Percentiles rank a stretch among this genome's conserved stretches.
Conservation (phyloP, 2,113 vertebrate genomes). For the Brachypteracias leptosomus region DNA sequence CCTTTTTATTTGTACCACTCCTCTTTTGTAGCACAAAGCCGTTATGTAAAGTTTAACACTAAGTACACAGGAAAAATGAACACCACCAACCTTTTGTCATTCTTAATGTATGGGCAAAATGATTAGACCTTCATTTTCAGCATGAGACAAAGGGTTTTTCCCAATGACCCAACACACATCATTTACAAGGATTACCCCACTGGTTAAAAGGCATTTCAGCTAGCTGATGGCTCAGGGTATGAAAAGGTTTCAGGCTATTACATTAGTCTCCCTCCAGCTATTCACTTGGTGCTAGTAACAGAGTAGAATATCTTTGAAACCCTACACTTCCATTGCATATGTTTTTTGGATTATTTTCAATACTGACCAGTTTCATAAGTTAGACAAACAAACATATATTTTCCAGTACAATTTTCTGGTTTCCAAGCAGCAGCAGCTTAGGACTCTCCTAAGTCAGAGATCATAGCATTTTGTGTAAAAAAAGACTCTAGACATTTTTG, state of each 20-base stretch:
- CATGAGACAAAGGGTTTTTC: not conserved
- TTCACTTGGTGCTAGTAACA: not conserved
- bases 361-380: slow-evolving; percentile 2
- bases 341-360: not conserved
- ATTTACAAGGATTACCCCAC: not conserved
- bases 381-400: not conserved
- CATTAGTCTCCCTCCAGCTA: not conserved
- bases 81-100: accelerated
- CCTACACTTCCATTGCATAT: not conserved
- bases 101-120: not conserved
- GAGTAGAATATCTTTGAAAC: not conserved
- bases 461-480: not conserved
- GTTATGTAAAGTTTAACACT: accelerated
- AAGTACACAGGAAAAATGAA: not conserved
- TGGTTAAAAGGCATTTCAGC: slow-evolving; percentile 13
- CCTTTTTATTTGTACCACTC: not conserved
- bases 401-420: not conserved
- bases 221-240: not conserved
- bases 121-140: not conserved
- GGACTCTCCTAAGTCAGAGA: not conserved
- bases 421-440: not conserved
- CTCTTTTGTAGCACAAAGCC: not conserved
- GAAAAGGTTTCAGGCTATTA: not conserved
- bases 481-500: not conserved
- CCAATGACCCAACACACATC: not conserved